Conservation (phyloP, 1,140 invertebrate species). For the Scylla paramamosain region DNA sequence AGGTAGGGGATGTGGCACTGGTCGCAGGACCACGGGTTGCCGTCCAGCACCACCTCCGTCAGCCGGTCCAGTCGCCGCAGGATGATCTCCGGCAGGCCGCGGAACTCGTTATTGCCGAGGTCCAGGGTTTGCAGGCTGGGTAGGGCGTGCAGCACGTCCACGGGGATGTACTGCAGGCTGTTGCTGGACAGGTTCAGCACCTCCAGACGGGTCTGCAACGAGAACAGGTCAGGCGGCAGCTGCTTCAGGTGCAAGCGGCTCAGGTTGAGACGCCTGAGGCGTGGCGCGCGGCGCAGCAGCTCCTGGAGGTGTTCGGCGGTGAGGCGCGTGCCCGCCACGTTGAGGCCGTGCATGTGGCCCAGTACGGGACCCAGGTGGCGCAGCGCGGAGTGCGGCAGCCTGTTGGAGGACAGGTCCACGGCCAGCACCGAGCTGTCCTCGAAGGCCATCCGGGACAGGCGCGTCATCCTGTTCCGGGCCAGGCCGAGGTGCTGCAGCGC, state of each 20-base stretch:
- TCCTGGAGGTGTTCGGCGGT: constrained; percentile 79
- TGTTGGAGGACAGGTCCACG: constrained; percentile 72
- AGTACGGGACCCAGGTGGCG: constrained; percentile 74
- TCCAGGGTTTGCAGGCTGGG: constrained; percentile 84
- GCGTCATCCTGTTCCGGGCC: constrained; percentile 73
- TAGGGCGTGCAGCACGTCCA: constrained; percentile 82
- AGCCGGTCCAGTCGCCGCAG: constrained; percentile 81
- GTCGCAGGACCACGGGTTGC: constrained; percentile 86
- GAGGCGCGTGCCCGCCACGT: constrained; percentile 88
- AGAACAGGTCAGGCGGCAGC: constrained; percentile 86
- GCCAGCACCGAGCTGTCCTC: constrained; percentile 74
- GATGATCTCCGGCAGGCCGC: constrained; percentile 83
- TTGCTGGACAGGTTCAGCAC: constrained; percentile 83
- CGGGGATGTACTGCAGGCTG: constrained; percentile 82
- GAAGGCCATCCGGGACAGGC: constrained; percentile 73
- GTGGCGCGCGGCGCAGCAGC: constrained; percentile 76
- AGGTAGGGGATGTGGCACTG: constrained; percentile 82
- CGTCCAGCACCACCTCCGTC: constrained; percentile 82
- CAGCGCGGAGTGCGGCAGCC: constrained; percentile 68
- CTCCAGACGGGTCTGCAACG: constrained; percentile 81
- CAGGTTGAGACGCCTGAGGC: constrained; percentile 83
- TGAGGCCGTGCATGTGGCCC: constrained; percentile 82
- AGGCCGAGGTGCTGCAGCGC: constrained; percentile 72
- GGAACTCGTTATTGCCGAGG: constrained; percentile 84
- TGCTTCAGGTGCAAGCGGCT: constrained; percentile 88